phyloP scores from a whole-genome alignment of 2,113 vertebrate species.

The Heterotilapia buettikoferi region DNA sequence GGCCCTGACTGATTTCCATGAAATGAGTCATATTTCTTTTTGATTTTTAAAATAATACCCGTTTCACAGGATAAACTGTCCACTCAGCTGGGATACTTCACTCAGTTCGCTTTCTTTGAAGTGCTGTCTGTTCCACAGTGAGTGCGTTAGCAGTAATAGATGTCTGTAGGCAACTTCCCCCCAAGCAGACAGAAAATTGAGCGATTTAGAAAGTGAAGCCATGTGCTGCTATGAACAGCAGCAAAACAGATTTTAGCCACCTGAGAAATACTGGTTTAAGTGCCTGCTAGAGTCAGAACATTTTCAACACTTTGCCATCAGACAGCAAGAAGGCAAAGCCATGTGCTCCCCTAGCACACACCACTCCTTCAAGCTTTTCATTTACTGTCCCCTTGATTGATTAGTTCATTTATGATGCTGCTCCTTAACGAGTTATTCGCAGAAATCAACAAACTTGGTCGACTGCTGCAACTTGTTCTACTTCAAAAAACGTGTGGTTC shows the following conservation, averaged over 20 bases:
- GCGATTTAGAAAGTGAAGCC: not conserved
- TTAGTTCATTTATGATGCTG: not conserved
- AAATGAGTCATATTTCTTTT: not conserved
- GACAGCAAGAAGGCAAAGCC: not conserved
- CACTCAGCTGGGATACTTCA: not conserved
- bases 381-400: not conserved
- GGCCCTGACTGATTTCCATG: not conserved
- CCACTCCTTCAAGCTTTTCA: not conserved
- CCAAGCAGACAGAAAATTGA: not conserved
- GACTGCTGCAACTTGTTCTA: not conserved
- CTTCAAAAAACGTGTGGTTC: not conserved
- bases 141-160: not conserved
- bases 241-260: not conserved
- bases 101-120: not conserved
- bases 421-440: fast-evolving
- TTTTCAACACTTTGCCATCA: not conserved
- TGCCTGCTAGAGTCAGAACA: not conserved
- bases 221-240: not conserved
- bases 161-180: not conserved
- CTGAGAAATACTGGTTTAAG: not conserved
- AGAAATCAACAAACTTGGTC: not conserved
- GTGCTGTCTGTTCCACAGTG: not conserved
- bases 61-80: not conserved
- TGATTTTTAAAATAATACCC: not conserved
- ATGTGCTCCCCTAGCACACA: fast-evolving